These are phyloP conservation scores for Cephus cinctus DNA, from an alignment of 1,140 invertebrate genomes.

Conservation along the genomic window DNA sequence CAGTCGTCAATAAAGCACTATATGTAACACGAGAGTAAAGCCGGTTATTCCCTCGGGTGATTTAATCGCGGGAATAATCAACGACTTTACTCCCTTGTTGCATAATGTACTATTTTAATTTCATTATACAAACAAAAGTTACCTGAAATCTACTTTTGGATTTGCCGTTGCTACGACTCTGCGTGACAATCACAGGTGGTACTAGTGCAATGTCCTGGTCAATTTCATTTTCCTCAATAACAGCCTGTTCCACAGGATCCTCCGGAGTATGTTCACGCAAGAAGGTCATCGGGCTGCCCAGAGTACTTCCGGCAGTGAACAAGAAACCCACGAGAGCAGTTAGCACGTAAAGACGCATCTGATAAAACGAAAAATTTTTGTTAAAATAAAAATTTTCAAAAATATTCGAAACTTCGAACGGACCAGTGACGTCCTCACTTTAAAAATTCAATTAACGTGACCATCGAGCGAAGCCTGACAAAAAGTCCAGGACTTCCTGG, in stretches of 20 bases:
- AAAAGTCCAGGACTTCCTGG: not conserved
- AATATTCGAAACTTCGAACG: not conserved
- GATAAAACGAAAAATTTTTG: not conserved
- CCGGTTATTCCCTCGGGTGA: no score
- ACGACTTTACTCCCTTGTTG: no score
- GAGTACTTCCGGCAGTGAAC: not conserved
- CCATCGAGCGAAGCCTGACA: not conserved
- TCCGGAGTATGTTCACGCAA: not conserved
- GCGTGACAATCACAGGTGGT: not conserved
- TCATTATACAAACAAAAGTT: not conserved
- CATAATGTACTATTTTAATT: no score
- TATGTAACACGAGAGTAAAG: no score
- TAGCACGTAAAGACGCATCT: not conserved
- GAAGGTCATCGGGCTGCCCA: slow-evolving; percentile 1
- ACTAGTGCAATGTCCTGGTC: not conserved
- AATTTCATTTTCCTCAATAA: slow-evolving; percentile 4
- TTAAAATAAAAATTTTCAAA: not conserved
- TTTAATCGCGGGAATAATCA: no score
- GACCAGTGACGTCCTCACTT: not conserved
- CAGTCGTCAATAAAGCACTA: no score
- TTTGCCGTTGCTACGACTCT: not conserved
- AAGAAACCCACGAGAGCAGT: not conserved
- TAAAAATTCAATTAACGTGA: not conserved
- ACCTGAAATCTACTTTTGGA: not conserved
- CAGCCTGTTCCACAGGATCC: not conserved